These are phyloP conservation scores for Leucoma salicis DNA, from an alignment of 2,888 invertebrate species.

Conservation along the genomic window DNA sequence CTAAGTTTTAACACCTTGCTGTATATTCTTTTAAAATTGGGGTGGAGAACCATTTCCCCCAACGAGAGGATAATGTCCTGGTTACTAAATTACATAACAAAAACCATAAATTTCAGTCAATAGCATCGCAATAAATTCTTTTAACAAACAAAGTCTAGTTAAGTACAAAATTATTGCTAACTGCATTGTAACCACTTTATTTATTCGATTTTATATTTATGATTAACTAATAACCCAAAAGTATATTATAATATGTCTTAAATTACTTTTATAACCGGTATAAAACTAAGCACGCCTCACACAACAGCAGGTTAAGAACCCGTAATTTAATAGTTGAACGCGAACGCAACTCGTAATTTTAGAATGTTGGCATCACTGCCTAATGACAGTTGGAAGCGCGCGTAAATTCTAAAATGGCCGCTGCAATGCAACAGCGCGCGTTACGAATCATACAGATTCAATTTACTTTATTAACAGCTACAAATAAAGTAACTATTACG, in stretches of 20 bases:
- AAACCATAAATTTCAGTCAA: no score
- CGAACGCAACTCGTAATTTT: conserved; percentile 72
- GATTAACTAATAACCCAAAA: conserved; percentile 33
- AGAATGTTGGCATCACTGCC: conserved; percentile 73
- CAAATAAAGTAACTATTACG: no score
- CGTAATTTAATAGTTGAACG: conserved; percentile 72
- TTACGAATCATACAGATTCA: conserved; percentile 66
- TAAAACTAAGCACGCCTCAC: conserved; percentile 56
- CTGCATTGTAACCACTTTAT: conserved; percentile 1
- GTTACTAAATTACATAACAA: no score
- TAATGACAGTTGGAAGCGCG: conserved; percentile 70
- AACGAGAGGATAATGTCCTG: no score
- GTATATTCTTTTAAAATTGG: no score
- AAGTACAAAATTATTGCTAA: neutral
- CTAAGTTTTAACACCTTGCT: no score
- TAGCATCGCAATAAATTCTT: no score
- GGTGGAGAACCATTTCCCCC: no score
- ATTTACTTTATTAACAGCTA: conserved; percentile 53
- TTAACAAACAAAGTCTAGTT: no score
- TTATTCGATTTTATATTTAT: conserved; percentile 17
- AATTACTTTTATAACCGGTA: conserved; percentile 62
- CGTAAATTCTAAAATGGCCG: conserved; percentile 74
- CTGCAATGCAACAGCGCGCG: conserved; percentile 63
- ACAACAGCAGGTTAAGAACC: conserved; percentile 53
- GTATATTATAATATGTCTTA: conserved; percentile 39